A percentile compares a stretch with the other conserved stretches of the same genome.
Conservation (phyloP, 2,888 invertebrate species). For the Aethes cnicana region DNA sequence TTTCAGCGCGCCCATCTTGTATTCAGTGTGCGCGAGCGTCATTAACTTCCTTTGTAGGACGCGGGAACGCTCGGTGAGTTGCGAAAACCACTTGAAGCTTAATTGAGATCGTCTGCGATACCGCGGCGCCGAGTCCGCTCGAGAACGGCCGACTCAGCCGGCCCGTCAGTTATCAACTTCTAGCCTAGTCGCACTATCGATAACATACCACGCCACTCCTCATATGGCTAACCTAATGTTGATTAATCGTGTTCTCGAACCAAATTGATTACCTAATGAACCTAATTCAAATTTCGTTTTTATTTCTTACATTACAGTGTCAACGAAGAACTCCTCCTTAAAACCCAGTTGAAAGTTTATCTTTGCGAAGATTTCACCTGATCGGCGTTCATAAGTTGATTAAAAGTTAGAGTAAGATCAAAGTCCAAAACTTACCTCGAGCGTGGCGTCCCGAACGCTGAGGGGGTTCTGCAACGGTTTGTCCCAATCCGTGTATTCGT, state of each 20-base stretch:
- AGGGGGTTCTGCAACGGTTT: conserved; percentile 92
- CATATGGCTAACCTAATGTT: conserved; percentile 8
- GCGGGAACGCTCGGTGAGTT: conserved; percentile 58
- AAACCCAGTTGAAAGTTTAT: conserved; percentile 20
- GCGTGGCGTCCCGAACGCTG: conserved; percentile 91
- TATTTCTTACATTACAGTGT: too few species aligned
- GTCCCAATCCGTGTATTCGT: conserved; percentile 99
- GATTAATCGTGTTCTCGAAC: too few species aligned
- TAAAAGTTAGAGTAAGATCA: conserved; percentile 24
- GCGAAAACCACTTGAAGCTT: conserved; percentile 67
- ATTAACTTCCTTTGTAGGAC: conserved; percentile 68
- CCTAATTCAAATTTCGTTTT: not conserved
- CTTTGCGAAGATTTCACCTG: conserved; percentile 5
- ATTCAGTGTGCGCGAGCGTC: conserved; percentile 63
- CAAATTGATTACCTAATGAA: not conserved
- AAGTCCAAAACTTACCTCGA: conserved; percentile 78
- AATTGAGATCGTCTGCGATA: conserved; percentile 67
- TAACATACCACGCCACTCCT: conserved; percentile 9
- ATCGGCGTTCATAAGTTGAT: conserved; percentile 26
- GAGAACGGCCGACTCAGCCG: conserved; percentile 45
- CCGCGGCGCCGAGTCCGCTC: conserved; percentile 36
- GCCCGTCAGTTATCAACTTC: conserved; percentile 46
- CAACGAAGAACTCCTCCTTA: conserved; percentile 7
- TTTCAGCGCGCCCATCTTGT: conserved; percentile 56
- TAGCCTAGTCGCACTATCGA: conserved; percentile 33